These are phyloP conservation scores for Enteromius unitaeniatus DNA, from an alignment of 2,797 vertebrate species.

Conservation along the genomic window DNA sequence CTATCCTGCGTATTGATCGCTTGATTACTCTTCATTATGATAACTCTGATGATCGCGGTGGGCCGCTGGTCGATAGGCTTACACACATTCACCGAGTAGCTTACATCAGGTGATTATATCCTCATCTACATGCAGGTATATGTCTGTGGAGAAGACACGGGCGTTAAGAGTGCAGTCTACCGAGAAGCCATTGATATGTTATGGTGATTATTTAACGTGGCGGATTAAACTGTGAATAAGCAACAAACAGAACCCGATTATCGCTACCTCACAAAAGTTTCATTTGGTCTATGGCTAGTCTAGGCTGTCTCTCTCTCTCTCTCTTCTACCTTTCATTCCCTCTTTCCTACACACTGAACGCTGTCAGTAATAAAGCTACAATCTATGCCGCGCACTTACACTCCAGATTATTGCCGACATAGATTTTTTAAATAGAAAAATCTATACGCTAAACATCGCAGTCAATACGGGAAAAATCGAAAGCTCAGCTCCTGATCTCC, in stretches of 20 bases:
- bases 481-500: slow-evolving; percentile 55
- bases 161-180: background rate
- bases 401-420: slow-evolving; percentile 80
- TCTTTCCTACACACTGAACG: slow-evolving; percentile 48
- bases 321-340: slow-evolving; percentile 5
- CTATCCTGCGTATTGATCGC: slow-evolving; percentile 75
- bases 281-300: slow-evolving; percentile 8
- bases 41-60: slow-evolving; percentile 80
- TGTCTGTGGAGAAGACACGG: background rate
- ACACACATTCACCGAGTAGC: slow-evolving; percentile 57
- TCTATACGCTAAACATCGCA: slow-evolving; percentile 84
- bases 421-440: slow-evolving; percentile 86
- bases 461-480: slow-evolving; percentile 81
- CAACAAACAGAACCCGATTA: slow-evolving; percentile 1
- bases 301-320: background rate
- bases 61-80: slow-evolving; percentile 72
- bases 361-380: slow-evolving; percentile 64
- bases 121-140: slow-evolving; percentile 49
- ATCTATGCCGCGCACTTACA: slow-evolving; percentile 73
- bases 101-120: slow-evolving; percentile 50
- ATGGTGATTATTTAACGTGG: slow-evolving; percentile 1
- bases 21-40: slow-evolving; percentile 81
- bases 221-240: background rate
- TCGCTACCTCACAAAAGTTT: slow-evolving; percentile 42
- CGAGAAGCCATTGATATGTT: slow-evolving; percentile 6